phyloP scores from a whole-genome alignment of 2,113 vertebrate species.

The Piaya cayana region DNA sequence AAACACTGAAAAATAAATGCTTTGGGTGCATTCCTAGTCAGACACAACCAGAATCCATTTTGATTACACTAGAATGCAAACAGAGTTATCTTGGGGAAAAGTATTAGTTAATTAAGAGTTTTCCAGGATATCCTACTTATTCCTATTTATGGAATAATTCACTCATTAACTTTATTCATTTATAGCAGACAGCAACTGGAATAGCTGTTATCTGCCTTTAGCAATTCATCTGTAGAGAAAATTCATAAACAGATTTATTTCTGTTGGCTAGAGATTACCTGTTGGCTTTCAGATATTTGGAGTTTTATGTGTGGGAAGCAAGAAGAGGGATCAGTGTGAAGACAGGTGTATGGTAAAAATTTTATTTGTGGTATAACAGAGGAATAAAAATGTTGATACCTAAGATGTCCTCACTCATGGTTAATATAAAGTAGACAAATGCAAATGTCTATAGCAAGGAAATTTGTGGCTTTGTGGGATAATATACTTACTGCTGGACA shows the following conservation, averaged over 20 bases:
- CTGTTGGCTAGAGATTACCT: conserved; percentile 42
- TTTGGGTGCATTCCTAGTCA: not conserved
- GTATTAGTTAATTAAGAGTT: conserved; percentile 49
- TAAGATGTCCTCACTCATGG: not conserved
- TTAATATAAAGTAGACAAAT: not conserved
- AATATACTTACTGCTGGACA: not conserved
- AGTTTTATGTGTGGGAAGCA: not conserved
- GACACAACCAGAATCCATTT: not conserved
- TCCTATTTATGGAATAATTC: conserved; percentile 34
- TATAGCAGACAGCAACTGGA: not conserved
- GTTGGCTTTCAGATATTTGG: conserved; percentile 26
- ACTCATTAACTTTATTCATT: not conserved
- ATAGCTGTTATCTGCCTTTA: not conserved
- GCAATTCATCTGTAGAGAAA: conserved; percentile 25
- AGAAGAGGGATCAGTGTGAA: not conserved
- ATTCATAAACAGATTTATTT: conserved; percentile 9
- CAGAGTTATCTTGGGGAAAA: not conserved
- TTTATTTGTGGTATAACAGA: not conserved
- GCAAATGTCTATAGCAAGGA: not conserved
- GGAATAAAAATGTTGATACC: not conserved
- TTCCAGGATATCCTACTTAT: conserved; percentile 11
- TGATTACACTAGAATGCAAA: not conserved
- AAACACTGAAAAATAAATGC: not conserved
- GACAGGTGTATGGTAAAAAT: not conserved
- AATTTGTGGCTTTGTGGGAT: not conserved